phyloP scores from a whole-genome alignment of 2,888 invertebrate genomes.

The Spisula subtruncata region DNA sequence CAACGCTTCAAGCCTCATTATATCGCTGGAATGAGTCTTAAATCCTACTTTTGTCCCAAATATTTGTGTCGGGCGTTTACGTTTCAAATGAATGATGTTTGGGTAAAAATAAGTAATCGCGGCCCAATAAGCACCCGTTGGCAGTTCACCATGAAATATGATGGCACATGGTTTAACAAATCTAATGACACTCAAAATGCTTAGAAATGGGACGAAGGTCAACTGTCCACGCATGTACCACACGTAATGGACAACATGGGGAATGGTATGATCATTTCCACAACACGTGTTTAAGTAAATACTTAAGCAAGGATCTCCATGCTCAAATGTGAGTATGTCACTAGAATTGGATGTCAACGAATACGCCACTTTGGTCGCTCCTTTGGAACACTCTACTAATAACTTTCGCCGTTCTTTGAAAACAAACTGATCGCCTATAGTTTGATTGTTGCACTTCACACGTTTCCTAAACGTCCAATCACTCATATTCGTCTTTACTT shows the following conservation, averaged over 20 bases:
- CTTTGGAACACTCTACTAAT: neutral
- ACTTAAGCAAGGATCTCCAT: neutral
- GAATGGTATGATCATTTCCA: neutral
- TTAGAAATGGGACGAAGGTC: constrained; percentile 6
- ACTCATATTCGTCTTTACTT: neutral
- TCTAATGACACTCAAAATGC: constrained; percentile 15
- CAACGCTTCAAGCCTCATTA: constrained; percentile 43
- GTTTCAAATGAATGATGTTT: constrained; percentile 20
- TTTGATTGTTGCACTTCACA: neutral
- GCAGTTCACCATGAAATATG: constrained; percentile 25
- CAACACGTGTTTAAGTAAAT: neutral
- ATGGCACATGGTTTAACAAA: constrained; percentile 25
- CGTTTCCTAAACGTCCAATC: neutral
- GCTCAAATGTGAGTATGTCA: neutral
- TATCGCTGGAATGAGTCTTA: constrained; percentile 42
- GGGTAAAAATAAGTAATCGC: constrained; percentile 15
- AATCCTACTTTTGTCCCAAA: neutral
- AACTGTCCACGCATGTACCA: constrained; percentile 17
- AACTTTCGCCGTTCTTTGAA: neutral
- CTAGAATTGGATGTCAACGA: neutral
- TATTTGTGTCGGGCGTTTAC: neutral
- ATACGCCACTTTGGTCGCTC: neutral
- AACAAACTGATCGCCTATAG: neutral
- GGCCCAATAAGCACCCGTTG: constrained; percentile 8
- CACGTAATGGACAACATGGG: constrained; percentile 33